phyloP scores from a whole-genome alignment of 2,113 vertebrate genomes.

The Malaclemys terrapin region DNA sequence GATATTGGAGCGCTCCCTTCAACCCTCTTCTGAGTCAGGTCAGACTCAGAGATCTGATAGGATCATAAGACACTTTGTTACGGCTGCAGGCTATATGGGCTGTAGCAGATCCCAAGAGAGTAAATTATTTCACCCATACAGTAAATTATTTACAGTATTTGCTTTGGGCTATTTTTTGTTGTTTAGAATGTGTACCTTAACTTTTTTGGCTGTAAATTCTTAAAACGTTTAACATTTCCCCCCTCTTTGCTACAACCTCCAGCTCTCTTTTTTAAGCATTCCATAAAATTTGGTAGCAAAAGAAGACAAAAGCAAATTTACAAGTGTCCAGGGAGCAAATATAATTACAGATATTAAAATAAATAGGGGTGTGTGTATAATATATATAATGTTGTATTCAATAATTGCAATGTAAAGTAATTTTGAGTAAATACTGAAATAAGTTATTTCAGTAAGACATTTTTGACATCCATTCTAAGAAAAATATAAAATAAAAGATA shows the following conservation, averaged over 20 bases:
- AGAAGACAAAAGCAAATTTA: not conserved
- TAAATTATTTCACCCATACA: not conserved
- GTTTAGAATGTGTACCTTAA: not conserved
- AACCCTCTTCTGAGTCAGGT: too few relatives aligned
- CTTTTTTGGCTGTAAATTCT: not conserved
- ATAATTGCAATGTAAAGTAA: slow-evolving; percentile 14
- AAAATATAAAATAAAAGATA: not conserved
- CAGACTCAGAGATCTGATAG: not conserved
- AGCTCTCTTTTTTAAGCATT: not conserved
- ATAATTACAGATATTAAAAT: not conserved
- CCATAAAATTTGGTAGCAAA: not conserved
- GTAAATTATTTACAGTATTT: not conserved
- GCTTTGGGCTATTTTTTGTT: not conserved
- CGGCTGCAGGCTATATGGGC: not conserved
- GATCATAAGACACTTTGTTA: not conserved
- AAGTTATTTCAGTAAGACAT: not conserved
- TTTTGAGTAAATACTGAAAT: not conserved
- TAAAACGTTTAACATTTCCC: not conserved
- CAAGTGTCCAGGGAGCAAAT: not conserved
- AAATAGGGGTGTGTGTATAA: not conserved
- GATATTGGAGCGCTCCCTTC: too few relatives aligned
- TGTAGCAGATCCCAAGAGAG: not conserved
- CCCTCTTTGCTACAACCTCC: not conserved
- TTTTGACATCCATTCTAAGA: not conserved
- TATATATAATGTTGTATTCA: not conserved